Conservation (phyloP, 2,113 vertebrate species). For the Chamaea fasciata region DNA sequence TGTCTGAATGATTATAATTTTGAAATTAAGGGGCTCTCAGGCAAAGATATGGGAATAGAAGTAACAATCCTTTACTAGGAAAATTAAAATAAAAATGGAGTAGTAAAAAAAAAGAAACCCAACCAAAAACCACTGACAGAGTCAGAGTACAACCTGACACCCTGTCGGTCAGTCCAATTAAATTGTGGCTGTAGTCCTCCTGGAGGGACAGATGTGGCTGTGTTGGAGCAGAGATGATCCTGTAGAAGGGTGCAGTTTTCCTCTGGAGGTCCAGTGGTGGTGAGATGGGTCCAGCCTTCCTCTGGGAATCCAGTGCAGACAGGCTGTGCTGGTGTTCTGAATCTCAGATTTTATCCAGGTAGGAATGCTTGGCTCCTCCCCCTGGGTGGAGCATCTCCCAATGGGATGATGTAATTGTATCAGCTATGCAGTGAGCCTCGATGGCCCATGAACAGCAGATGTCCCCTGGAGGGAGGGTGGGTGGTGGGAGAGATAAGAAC, state of each 20-base stretch:
- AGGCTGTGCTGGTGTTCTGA: background rate
- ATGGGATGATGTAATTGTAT: background rate
- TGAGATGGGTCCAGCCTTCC: background rate
- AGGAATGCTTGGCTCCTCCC: background rate
- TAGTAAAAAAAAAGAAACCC: background rate
- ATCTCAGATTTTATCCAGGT: background rate
- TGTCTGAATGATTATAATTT: background rate
- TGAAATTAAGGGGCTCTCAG: background rate
- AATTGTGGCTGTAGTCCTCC: background rate
- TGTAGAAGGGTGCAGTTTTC: background rate
- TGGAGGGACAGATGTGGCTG: background rate
- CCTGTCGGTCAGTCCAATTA: background rate
- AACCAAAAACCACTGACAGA: background rate
- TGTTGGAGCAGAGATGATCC: background rate
- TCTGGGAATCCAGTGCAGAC: background rate
- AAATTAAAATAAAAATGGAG: background rate
- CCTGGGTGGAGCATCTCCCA: background rate
- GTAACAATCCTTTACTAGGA: background rate
- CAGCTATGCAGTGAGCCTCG: background rate
- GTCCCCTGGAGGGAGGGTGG: background rate
- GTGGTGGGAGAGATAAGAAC: background rate
- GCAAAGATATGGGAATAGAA: background rate
- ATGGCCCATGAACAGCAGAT: background rate
- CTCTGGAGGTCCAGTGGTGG: background rate
- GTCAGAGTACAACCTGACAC: background rate